Conservation (phyloP, 2,888 invertebrate genomes). For the Plagiodera versicolora region DNA sequence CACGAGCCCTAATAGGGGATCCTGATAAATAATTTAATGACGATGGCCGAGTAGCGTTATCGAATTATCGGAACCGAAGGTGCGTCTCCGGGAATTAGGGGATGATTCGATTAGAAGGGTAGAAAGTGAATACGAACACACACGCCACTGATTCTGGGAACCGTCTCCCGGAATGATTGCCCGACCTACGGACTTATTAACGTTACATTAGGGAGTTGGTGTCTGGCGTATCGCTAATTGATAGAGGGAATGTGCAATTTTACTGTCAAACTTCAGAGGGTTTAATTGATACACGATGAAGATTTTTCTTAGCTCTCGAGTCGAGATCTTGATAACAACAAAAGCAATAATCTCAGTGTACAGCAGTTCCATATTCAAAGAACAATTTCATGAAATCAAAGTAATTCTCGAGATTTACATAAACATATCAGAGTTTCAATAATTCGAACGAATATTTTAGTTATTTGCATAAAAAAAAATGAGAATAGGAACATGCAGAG, state of each 20-base stretch:
- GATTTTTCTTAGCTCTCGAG: too few species aligned
- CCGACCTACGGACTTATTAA: constrained; percentile 14
- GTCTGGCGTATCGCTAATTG: neutral
- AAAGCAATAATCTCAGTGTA: too few species aligned
- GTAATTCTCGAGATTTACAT: too few species aligned
- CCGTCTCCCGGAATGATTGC: neutral
- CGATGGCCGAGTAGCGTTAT: constrained; percentile 8
- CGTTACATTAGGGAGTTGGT: constrained; percentile 11
- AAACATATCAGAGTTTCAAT: too few species aligned
- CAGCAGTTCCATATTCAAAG: too few species aligned
- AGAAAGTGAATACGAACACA: constrained; percentile 1
- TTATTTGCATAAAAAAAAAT: too few species aligned
- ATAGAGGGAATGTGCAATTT: neutral
- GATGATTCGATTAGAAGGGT: constrained; percentile 11
- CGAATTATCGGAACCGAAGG: constrained; percentile 13
- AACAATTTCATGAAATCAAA: too few species aligned
- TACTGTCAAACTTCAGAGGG: neutral
- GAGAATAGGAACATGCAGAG: too few species aligned
- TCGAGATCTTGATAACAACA: neutral
- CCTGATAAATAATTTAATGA: constrained; percentile 8
- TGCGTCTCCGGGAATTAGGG: constrained; percentile 11
- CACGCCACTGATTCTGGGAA: constrained; percentile 12
- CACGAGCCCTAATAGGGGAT: neutral
- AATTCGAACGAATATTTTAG: too few species aligned
- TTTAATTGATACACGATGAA: neutral